Percentiles rank a stretch among this genome's conserved stretches.
phyloP scores from a whole-genome alignment of 2,797 vertebrate genomes.

The Antennarius maculatus region DNA sequence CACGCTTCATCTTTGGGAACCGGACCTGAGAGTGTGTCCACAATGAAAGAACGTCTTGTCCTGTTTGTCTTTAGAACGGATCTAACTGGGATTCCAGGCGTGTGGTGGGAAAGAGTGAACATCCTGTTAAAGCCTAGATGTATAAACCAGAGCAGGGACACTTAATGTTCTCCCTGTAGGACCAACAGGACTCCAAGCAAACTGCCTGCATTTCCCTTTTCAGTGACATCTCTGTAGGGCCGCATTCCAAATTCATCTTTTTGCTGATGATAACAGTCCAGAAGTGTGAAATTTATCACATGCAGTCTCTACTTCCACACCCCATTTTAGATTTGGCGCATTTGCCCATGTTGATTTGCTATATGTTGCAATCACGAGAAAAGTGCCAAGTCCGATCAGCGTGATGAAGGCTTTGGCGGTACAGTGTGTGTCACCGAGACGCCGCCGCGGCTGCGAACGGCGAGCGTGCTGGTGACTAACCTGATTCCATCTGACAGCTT shows the following conservation, averaged over 20 bases:
- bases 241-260: constrained; percentile 20
- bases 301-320: constrained; percentile 1
- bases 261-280: constrained; percentile 12
- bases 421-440: constrained; percentile 48
- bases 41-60: too few relatives aligned
- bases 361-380: constrained; percentile 38
- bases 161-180: too few relatives aligned
- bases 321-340: neutral
- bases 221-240: neutral
- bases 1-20: too few relatives aligned
- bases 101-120: too few relatives aligned
- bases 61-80: too few relatives aligned
- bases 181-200: too few relatives aligned
- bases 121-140: too few relatives aligned
- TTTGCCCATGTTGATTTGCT: constrained; percentile 28
- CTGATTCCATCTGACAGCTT: constrained; percentile 73
- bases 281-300: constrained; percentile 38
- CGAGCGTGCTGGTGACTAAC: constrained; percentile 62
- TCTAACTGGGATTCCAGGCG: too few relatives aligned
- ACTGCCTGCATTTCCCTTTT: neutral
- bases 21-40: too few relatives aligned
- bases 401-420: constrained; percentile 32
- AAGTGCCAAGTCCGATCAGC: constrained; percentile 54
- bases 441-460: constrained; percentile 48
- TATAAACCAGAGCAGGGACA: too few relatives aligned